Base-by-base conservation (phyloP, 2,113 vertebrate species). In the Pomatostomus ruficeps region DNA sequence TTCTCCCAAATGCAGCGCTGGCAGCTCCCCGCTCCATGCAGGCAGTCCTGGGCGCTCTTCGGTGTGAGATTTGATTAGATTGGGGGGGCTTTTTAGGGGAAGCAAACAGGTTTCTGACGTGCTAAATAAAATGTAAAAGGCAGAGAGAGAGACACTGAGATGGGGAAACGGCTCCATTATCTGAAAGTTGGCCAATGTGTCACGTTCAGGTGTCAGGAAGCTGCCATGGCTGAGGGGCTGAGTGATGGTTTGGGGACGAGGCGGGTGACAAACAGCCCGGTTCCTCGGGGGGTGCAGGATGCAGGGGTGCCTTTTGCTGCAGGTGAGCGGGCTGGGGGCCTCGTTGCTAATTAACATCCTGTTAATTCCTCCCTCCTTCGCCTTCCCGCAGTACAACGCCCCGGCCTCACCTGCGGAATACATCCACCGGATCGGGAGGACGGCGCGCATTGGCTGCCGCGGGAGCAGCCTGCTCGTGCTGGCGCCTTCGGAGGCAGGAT, bases 391-490 rank as follows among this genome's bases (percentile, higher is more conserved):
- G 99, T 99, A 98, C 94, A 99, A 97, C 8, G 98, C 99, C 48
- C 99, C 99, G 0, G 86, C 97, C 12, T 98, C 98, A 6, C 98
- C 98, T 29, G 98, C 98, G 2, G 99, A 99, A 45, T 99, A 99
- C 72, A 98, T 99, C 70, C 99, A 99, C 94, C 98, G 99, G 0
- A 98, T 99, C 4, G 99, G 99, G 13, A 98, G 99, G 45, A 99
- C 99, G 1, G 99, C 99, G 81, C 99, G 99, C 42, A 99, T 99
- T 26, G 99, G 99, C 93, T 98, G 97, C 65, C 92, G 26, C 74
- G 99, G 99, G 94, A 99, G 92, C 98, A 98, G 99, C 97, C 98
- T 99, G 97, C 98, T 99, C 89, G 98, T 99, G 96, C 98, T 99
- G 96, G 98, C 98, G 4, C 99, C 99, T 33, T 98, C 98, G 2